phyloP scores from a whole-genome alignment of 1,140 invertebrate genomes.

The Papilio aristodemus region DNA sequence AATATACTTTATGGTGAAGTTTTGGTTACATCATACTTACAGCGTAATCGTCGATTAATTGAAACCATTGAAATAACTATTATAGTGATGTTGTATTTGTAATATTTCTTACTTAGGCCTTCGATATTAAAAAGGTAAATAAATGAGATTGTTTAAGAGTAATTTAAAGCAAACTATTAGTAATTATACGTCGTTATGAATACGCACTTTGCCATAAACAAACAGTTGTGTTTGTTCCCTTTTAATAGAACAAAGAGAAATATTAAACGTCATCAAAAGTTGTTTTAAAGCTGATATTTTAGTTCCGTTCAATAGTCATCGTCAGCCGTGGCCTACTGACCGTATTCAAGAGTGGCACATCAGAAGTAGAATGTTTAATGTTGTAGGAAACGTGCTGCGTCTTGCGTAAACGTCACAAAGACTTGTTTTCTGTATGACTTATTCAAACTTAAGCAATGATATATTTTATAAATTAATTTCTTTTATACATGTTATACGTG shows the following conservation, averaged over 20 bases:
- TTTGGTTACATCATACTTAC: neutral
- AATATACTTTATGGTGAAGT: neutral
- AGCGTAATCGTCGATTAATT: neutral
- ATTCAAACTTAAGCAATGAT: constrained; percentile 30
- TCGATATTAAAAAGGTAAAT: neutral
- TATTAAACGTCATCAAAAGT: constrained; percentile 2
- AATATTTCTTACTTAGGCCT: constrained; percentile 5
- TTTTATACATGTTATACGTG: neutral
- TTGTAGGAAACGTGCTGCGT: constrained; percentile 40
- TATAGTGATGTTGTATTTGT: neutral
- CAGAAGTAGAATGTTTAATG: constrained; percentile 52
- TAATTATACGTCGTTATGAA: neutral
- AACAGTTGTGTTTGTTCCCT: neutral
- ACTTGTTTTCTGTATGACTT: constrained; percentile 36
- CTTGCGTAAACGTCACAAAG: constrained; percentile 38
- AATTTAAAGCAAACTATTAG: neutral
- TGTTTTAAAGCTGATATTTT: constrained; percentile 32
- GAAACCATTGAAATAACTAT: neutral
- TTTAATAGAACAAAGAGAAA: constrained; percentile 7
- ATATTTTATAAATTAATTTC: constrained; percentile 32
- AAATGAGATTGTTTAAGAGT: neutral
- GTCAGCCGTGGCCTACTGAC: constrained; percentile 70
- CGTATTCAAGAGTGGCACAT: constrained; percentile 59
- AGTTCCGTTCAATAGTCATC: constrained; percentile 47
- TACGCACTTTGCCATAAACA: neutral